phyloP scores from a whole-genome alignment of 2,797 vertebrate species.

The Pachyuromys duprasi region DNA sequence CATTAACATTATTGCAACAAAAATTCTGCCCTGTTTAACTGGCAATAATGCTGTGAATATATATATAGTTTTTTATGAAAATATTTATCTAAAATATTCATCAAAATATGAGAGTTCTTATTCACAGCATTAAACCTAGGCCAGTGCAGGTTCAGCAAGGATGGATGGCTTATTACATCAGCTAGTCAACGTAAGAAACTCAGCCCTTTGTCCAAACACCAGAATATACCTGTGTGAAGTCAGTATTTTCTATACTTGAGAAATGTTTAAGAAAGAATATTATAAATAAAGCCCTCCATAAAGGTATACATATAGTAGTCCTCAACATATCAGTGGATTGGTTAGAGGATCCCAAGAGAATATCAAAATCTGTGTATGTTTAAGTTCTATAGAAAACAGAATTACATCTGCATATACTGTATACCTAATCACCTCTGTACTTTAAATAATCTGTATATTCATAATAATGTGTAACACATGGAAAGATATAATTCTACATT shows the following conservation, averaged over 20 bases:
- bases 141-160: not conserved
- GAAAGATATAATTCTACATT: not conserved
- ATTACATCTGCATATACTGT: not conserved
- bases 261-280: not conserved
- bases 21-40: not conserved
- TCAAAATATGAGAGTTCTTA: conserved; percentile 3
- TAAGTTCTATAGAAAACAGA: not conserved
- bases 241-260: not conserved
- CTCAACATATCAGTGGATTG: not conserved
- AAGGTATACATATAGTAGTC: not conserved
- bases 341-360: not conserved
- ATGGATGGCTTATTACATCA: not conserved
- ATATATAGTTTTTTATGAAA: conserved; percentile 9
- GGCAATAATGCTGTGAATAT: not conserved
- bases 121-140: not conserved
- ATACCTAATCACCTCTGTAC: not conserved
- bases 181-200: not conserved
- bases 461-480: not conserved
- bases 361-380: not conserved
- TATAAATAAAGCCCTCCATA: not conserved
- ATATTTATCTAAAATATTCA: not conserved
- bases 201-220: not conserved
- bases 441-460: not conserved
- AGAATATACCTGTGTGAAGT: not conserved
- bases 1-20: not conserved